Evolutionary conservation across 1,140 invertebrate genomes (phyloP).

Genomic region (Drosophila murphyi): DNA sequence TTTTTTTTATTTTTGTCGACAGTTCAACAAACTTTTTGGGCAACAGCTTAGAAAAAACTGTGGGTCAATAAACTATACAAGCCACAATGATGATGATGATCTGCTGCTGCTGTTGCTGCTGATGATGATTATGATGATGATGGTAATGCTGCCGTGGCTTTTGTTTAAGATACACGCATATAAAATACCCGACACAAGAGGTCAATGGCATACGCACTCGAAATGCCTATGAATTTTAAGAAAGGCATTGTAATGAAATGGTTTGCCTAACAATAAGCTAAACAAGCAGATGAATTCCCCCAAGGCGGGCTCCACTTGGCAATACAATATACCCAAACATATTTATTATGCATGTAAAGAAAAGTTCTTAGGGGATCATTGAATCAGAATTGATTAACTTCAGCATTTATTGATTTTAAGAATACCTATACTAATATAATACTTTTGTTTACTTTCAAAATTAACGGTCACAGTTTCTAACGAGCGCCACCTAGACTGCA

Average conservation of each 20-base stretch:
- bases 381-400: conserved; percentile 1
- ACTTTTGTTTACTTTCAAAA: conserved; percentile 7
- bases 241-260: conserved; percentile 38
- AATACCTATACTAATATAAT: neutral
- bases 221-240: conserved; percentile 46
- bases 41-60: conserved; percentile 52
- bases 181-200: conserved; percentile 48
- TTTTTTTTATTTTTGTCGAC: conserved; percentile 71
- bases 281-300: conserved; percentile 11
- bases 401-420: neutral
- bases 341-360: conserved; percentile 1
- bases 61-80: conserved; percentile 77
- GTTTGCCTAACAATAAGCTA: conserved; percentile 22
- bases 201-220: conserved; percentile 66
- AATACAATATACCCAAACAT: conserved; percentile 21
- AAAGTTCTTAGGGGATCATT: conserved; percentile 4
- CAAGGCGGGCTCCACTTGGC: neutral
- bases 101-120: conserved; percentile 16
- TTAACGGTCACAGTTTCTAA: conserved; percentile 8
- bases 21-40: conserved; percentile 72
- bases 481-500: conserved; percentile 25
- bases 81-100: conserved; percentile 48
- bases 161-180: conserved; percentile 65
- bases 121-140: conserved; percentile 45
- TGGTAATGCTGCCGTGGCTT: conserved; percentile 47